Percentiles rank a stretch among this genome's conserved stretches.
These are phyloP conservation scores for Ascaphus truei DNA, from an alignment of 2,113 vertebrate species.

Conservation along the genomic window DNA sequence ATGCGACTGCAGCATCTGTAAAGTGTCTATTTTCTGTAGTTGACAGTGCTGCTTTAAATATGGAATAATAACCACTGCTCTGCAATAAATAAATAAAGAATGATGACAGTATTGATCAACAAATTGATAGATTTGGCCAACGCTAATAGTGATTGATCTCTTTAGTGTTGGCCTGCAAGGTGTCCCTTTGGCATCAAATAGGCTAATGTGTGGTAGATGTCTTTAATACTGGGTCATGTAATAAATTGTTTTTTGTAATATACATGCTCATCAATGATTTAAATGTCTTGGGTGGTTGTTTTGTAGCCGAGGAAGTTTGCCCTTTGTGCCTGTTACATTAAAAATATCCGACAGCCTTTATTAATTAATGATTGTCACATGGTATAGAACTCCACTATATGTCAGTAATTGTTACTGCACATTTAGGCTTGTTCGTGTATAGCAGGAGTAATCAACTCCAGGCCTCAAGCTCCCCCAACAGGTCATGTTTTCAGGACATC, in stretches of 20 bases:
- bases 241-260: not conserved
- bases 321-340: not conserved
- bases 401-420: no score
- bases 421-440: no score
- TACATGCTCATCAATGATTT: conserved; percentile 1
- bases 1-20: no score
- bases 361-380: not conserved
- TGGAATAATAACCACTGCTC: not conserved
- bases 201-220: conserved; percentile 3
- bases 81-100: conserved; percentile 14
- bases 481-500: no score
- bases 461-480: no score
- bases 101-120: conserved; percentile 22
- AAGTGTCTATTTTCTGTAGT: not conserved
- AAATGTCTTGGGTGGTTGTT: not conserved
- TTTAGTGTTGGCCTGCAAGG: not conserved
- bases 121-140: conserved; percentile 5
- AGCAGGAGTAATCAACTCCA: no score
- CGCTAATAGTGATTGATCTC: not conserved
- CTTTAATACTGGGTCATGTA: not conserved
- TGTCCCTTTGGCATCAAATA: not conserved
- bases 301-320: not conserved
- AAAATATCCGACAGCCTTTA: not conserved
- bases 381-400: no score
- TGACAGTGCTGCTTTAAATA: not conserved